These are phyloP conservation scores for Platyrinchus mystaceus DNA, from an alignment of 2,797 vertebrate genomes.

Conservation along the genomic window DNA sequence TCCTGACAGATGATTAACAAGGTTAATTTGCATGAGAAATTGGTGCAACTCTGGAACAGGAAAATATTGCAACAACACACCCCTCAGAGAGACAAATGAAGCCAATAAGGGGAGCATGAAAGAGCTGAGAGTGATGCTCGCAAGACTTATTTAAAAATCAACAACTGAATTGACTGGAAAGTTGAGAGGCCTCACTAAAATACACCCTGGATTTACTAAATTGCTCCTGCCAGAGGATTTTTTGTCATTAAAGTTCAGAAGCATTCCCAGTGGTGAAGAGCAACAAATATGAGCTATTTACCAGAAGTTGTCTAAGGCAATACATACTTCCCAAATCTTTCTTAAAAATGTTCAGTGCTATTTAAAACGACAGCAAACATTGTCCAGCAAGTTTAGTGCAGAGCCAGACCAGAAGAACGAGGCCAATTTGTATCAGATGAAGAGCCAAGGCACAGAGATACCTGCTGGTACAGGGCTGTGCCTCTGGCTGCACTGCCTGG, in stretches of 20 bases:
- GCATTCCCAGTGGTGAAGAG: neutral
- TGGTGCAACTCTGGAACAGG: neutral
- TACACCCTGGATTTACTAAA: neutral
- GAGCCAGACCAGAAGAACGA: neutral
- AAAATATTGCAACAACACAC: neutral
- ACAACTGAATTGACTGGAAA: neutral
- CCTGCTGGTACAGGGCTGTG: neutral
- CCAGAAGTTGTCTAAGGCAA: neutral
- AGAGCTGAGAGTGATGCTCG: neutral
- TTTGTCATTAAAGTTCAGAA: neutral
- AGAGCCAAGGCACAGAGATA: neutral
- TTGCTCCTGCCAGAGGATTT: neutral
- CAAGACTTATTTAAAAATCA: slow-evolving; percentile 14
- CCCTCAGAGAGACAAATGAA: slow-evolving; percentile 26
- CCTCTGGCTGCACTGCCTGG: neutral
- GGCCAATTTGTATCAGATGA: slow-evolving; percentile 13
- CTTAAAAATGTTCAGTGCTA: slow-evolving; percentile 22
- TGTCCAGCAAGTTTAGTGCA: neutral
- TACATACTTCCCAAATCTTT: neutral
- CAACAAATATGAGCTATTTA: neutral
- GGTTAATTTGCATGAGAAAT: slow-evolving; percentile 16
- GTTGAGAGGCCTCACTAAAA: neutral
- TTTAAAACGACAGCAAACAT: slow-evolving; percentile 17
- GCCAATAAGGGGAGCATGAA: neutral
- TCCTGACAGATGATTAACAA: neutral